phyloP scores from a whole-genome alignment of 2,888 invertebrate genomes.

The Pogonocherus hispidulus region DNA sequence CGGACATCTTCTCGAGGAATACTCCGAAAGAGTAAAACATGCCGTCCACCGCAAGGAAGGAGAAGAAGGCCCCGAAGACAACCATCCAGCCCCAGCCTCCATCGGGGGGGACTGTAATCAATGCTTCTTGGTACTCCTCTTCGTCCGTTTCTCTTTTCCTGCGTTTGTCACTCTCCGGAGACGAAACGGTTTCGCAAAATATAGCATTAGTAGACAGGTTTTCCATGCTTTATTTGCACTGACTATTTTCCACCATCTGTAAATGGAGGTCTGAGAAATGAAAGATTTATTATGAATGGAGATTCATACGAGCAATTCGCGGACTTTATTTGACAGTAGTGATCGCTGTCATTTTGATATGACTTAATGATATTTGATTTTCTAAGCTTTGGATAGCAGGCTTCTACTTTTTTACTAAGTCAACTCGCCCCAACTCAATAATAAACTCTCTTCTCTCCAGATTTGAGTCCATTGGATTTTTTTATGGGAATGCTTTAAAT shows the following conservation, averaged over 20 bases:
- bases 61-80: slow-evolving; percentile 71
- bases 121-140: slow-evolving; percentile 46
- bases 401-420: no score
- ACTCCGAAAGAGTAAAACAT: slow-evolving; percentile 73
- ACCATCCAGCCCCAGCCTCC: slow-evolving; percentile 76
- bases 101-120: slow-evolving; percentile 70
- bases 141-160: slow-evolving; percentile 16
- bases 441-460: no score
- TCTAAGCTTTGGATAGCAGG: no score
- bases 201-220: background rate
- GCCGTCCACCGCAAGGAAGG: slow-evolving; percentile 74
- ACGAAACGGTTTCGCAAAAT: background rate
- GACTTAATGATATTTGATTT: no score
- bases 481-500: no score
- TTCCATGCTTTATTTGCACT: slow-evolving; percentile 4
- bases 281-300: no score
- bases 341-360: background rate
- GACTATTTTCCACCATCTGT: background rate
- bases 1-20: slow-evolving; percentile 63
- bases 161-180: background rate
- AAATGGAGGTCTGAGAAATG: no score
- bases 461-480: no score
- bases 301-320: background rate
- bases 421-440: no score
- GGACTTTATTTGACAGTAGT: background rate